Evolutionary conservation across 2,888 invertebrate genomes (phyloP), one percentile per base, ranked within the genome.

Genomic region (Cosmopolites sordidus): DNA sequence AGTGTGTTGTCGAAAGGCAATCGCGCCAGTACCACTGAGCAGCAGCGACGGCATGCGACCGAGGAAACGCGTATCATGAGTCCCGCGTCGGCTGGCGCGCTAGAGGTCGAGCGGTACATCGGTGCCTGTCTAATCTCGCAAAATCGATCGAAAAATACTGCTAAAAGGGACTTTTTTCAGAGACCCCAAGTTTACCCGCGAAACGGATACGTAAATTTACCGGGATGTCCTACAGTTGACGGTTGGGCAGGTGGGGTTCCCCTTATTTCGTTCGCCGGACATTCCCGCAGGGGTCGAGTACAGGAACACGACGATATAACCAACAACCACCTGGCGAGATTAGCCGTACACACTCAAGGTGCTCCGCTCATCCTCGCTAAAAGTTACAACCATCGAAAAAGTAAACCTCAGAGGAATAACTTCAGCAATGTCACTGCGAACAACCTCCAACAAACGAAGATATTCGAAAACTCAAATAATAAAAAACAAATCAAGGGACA

Each of bases 301-400:
- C 45, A 27, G 38, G 51, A 54, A 18, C 38, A 48, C 27, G 54
- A 48, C 15, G 54, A 51, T 16, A 43, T 22, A 16, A 30, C 51
- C n/a, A 51, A 52, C 37, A 50, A 43, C 12, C 51, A 61, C 29
- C 80, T 90, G 58, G 83, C 89, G 8, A 83, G 87, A 64, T 74
- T 91, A 58, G 89, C 89, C 11, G 84, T 87, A 67, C 90, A 91
- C 72, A 87, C 89, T 3, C 89, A 89, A 70, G 91, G 91, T 39
- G 87, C 86, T 40, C 91, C 92, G n/a, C 77, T 92, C 58, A 87
- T 91, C 61, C 79, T 89, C 55, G 78, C 87, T 63, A 82, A 84
- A 62, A 77, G 82, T 64, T 83, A 82, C 71, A 69, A 70, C 55
- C 71, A 72, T 59, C 66, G 69, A n/a, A 72, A 72, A 58, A 73